Conservation (phyloP, 2,888 invertebrate genomes). For the Orthosia incerta region DNA sequence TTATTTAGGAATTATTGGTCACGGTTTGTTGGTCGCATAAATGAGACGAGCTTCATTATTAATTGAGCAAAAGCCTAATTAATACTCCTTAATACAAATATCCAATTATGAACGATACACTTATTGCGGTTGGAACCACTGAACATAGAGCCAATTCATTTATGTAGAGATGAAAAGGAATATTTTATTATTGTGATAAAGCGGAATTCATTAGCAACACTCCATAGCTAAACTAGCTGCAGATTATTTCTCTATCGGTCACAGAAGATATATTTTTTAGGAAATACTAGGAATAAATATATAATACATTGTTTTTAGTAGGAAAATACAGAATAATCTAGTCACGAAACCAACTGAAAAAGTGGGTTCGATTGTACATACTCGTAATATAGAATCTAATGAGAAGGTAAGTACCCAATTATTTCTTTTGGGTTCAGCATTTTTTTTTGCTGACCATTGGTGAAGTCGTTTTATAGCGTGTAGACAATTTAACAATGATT, state of each 20-base stretch:
- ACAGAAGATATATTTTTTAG: not conserved
- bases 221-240: not conserved
- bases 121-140: conserved; percentile 35
- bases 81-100: conserved; percentile 46
- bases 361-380: not conserved
- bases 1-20: conserved; percentile 17
- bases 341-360: not conserved
- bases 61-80: conserved; percentile 50
- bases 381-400: too few relatives aligned
- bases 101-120: conserved; percentile 37
- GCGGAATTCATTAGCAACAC: conserved; percentile 22
- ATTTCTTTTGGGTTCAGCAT: not conserved
- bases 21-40: conserved; percentile 15
- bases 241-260: not conserved
- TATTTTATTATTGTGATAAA: conserved; percentile 30
- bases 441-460: not conserved
- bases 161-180: conserved; percentile 45
- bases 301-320: not conserved
- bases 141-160: conserved; percentile 37
- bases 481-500: too few relatives aligned
- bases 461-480: not conserved
- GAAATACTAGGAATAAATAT: not conserved
- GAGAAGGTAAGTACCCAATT: not conserved
- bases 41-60: conserved; percentile 24
- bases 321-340: not conserved